Conservation (phyloP, 2,113 vertebrate genomes). For the Gallinago undulata region DNA sequence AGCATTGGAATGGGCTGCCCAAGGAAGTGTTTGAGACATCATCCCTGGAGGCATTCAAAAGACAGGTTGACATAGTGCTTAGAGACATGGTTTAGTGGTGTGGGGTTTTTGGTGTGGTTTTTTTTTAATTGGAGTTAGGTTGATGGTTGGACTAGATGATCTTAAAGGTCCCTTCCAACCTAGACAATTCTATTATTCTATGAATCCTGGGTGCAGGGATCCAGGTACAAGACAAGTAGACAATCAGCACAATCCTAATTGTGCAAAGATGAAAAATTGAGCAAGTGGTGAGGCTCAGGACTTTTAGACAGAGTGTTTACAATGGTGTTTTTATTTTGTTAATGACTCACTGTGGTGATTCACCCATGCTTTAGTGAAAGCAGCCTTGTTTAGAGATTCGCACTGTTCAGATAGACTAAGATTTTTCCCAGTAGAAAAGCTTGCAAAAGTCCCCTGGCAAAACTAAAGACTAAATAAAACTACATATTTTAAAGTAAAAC, state of each 20-base stretch:
- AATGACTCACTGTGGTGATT: conserved; percentile 7
- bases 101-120: too few relatives aligned
- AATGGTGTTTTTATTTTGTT: conserved; percentile 29
- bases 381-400: background rate
- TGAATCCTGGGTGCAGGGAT: background rate
- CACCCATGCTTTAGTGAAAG: conserved; percentile 5
- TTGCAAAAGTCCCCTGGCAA: background rate
- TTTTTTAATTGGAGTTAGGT: too few relatives aligned
- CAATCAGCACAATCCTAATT: background rate
- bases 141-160: too few relatives aligned
- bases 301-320: background rate
- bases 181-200: too few relatives aligned
- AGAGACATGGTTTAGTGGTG: too few relatives aligned
- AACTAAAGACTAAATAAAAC: background rate
- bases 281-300: background rate
- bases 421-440: background rate
- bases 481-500: background rate
- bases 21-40: too few relatives aligned
- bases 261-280: background rate
- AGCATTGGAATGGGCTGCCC: too few relatives aligned
- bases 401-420: background rate
- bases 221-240: background rate
- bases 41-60: too few relatives aligned
- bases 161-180: too few relatives aligned
- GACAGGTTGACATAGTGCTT: too few relatives aligned